Conservation (phyloP, 1,140 invertebrate genomes). For the Chlorops oryzae region DNA sequence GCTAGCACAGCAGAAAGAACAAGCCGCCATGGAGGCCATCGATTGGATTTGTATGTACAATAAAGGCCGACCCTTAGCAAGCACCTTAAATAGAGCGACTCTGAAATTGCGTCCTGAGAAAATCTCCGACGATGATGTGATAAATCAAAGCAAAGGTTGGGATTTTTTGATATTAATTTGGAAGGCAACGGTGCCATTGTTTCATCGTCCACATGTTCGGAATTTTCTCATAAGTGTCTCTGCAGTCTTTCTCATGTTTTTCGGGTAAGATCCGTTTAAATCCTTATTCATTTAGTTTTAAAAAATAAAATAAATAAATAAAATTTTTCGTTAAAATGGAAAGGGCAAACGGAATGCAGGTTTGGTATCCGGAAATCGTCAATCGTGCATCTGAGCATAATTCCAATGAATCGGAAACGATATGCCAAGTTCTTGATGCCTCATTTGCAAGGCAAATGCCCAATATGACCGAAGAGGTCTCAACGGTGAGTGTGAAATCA, state of each 20-base stretch:
- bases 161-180: conserved; percentile 8
- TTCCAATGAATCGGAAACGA: too few species aligned
- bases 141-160: too few species aligned
- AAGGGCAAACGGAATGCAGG: conserved; percentile 22
- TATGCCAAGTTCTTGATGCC: too few species aligned
- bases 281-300: background rate
- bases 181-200: conserved; percentile 20
- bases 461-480: too few species aligned
- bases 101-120: too few species aligned
- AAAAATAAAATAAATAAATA: background rate
- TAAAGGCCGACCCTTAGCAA: too few species aligned
- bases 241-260: conserved; percentile 24
- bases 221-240: conserved; percentile 20
- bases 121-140: too few species aligned
- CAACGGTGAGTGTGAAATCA: too few species aligned
- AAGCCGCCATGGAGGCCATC: conserved; percentile 48
- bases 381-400: conserved; percentile 16
- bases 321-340: conserved; percentile 6
- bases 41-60: conserved; percentile 47
- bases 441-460: too few species aligned
- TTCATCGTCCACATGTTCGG: conserved; percentile 17
- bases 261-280: conserved; percentile 13
- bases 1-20: conserved; percentile 45
- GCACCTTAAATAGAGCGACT: too few species aligned
- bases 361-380: conserved; percentile 31